Evolutionary conservation across 37 sponge, comb jelly and placozoan genomes (phyloP).

Genomic region (Crambe crambe): DNA sequence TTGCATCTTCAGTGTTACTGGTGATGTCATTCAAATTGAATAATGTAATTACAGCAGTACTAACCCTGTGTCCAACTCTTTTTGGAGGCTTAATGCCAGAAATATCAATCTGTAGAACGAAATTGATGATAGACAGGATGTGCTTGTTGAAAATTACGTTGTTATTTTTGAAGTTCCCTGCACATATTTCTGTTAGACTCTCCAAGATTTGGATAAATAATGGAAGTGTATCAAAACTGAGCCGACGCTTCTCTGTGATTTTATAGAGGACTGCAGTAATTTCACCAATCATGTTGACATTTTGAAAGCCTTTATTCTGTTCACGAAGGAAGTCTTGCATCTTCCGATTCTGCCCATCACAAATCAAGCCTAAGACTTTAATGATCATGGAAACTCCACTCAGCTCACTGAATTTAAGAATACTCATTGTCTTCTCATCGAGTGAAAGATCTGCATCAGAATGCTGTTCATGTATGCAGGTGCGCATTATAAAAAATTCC

Average conservation of each 20-base stretch:
- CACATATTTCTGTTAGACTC: slow-evolving; percentile 68
- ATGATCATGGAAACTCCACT: slow-evolving; percentile 42
- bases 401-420: slow-evolving; percentile 38
- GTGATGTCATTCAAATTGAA: no score
- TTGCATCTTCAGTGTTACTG: no score
- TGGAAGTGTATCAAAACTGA: slow-evolving; percentile 55
- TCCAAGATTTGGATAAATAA: slow-evolving; percentile 71
- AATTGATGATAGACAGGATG: slow-evolving; percentile 64
- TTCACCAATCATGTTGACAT: slow-evolving; percentile 67
- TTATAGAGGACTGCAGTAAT: slow-evolving; percentile 48
- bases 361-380: slow-evolving; percentile 70
- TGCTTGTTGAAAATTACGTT: slow-evolving; percentile 54
- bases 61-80: no score
- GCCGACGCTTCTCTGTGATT: slow-evolving; percentile 59
- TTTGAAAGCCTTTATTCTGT: slow-evolving; percentile 61
- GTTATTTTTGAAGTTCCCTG: slow-evolving; percentile 71
- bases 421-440: no score
- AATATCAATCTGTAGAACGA: no score
- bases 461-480: no score
- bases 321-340: no score
- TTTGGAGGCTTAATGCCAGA: no score
- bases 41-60: no score
- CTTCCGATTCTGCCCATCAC: slow-evolving; percentile 72
- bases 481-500: no score
- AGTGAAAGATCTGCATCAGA: no score